Percentiles rank a stretch among this genome's conserved stretches.
Evolutionary conservation across 2,888 invertebrate genomes (phyloP).

Genomic region (Acrobasis repandana): DNA sequence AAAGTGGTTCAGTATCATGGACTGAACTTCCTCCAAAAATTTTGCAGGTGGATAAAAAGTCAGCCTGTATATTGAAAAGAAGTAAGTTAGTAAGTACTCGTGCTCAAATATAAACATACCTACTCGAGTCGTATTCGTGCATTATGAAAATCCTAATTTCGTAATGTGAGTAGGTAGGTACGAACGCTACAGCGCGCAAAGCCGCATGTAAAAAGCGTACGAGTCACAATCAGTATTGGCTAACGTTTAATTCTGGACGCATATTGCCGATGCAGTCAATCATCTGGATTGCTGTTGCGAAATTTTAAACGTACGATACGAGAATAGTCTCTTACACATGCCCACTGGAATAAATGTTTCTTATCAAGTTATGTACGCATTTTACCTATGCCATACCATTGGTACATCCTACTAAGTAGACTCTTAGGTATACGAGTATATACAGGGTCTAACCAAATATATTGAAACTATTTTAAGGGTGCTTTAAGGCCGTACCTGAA

Average conservation of each 20-base stretch:
- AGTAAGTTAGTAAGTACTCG: too few species aligned
- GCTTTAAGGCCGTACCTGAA: too few species aligned
- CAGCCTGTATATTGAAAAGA: too few species aligned
- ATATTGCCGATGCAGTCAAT: conserved; percentile 30
- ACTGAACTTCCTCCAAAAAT: too few species aligned
- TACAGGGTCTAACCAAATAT: too few species aligned
- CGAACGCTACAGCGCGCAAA: conserved; percentile 6
- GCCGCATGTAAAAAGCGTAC: conserved; percentile 30
- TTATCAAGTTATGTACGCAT: neutral
- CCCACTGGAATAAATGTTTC: conserved; percentile 8
- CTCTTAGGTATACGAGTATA: too few species aligned
- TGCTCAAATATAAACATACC: too few species aligned
- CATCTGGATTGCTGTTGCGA: conserved; percentile 34
- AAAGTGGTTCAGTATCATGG: too few species aligned
- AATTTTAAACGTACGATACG: conserved; percentile 27
- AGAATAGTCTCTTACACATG: conserved; percentile 14
- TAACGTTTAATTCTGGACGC: conserved; percentile 43
- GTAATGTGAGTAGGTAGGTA: neutral
- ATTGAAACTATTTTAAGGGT: too few species aligned
- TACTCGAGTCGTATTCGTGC: neutral
- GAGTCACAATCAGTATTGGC: conserved; percentile 31
- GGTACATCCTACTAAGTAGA: too few species aligned
- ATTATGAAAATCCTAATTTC: neutral
- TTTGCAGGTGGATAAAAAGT: too few species aligned
- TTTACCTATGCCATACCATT: too few species aligned